Base-by-base conservation (phyloP, 2,888 invertebrate genomes). In the Cheilosia impressa region DNA sequence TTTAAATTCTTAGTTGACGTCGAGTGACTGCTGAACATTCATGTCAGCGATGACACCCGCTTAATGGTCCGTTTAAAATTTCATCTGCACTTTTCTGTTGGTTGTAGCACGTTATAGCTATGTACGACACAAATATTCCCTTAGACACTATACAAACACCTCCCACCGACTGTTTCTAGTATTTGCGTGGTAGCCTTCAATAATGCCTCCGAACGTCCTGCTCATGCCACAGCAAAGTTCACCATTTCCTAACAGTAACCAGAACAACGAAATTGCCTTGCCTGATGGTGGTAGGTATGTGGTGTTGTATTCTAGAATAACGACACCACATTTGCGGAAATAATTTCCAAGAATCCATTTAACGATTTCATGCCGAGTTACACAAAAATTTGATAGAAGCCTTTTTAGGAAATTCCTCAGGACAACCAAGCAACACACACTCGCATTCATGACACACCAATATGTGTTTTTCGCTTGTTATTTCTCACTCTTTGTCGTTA, bases 261-360 rank as follows among this genome's bases (percentile, higher is more conserved):
- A 17, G 17, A 17, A 7, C 17, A 47, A 47, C 9, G 45, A 47
- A 47, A 17, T 47, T 19, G 45, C 45, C 7, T 47, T 47, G 45
- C 10, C 38, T 13, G 34, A 9, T 3, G 34, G 13, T 10, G 13
- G 13, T 38, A 34, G 27, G 7, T 45, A 45, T n/a, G 7, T 45
- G 2, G 7, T 17, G 6, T 17, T 45, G 45, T 19, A 17, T 65
- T 45, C 27, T 15, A 50, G 41, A 77, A 77, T 55, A 10, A 31
- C 62, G 19, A 55, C 47, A 22, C n/a, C 43, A 69, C 53, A 69
- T 62, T 53, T 69, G 62, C 60, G 77, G 50, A 77, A 77, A 62
- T 77, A 47, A 69, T 77, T 62, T 62, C 38, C 34, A 38, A 47
- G 77, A 77, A 77, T 77, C 60, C 69, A 60, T 69, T 69, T 77